Evolutionary conservation across 1,140 invertebrate genomes (phyloP).

Genomic region (Dendroctonus ponderosae): DNA sequence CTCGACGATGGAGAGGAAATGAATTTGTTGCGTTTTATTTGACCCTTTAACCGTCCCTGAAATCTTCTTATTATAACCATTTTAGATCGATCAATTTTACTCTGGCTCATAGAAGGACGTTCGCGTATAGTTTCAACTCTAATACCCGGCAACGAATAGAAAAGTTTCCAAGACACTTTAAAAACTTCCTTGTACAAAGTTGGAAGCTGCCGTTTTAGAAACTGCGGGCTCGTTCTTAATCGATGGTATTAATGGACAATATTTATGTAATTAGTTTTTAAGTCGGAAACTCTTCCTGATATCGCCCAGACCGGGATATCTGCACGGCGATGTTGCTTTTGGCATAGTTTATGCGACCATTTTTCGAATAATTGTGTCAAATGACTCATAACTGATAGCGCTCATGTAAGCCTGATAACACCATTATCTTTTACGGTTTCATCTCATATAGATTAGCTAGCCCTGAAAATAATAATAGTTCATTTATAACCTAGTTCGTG

Average conservation of each 20-base stretch:
- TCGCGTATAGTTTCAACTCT: conserved; percentile 27
- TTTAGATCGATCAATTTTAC: conserved; percentile 35
- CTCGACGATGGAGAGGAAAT: too few relatives aligned
- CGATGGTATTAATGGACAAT: conserved; percentile 27
- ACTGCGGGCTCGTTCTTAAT: conserved; percentile 21
- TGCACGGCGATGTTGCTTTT: not conserved
- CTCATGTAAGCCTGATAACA: too few relatives aligned
- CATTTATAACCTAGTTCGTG: conserved; percentile 3
- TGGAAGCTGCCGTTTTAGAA: conserved; percentile 18
- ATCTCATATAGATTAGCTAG: not conserved
- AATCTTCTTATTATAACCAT: conserved; percentile 25
- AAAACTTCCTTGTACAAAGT: conserved; percentile 27
- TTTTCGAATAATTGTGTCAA: too few relatives aligned
- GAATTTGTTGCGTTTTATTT: not conserved
- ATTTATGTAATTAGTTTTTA: conserved; percentile 31
- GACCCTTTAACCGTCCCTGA: conserved; percentile 12
- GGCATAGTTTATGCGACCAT: not conserved
- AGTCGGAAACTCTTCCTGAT: conserved; percentile 2
- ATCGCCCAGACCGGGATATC: not conserved
- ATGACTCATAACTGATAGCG: too few relatives aligned
- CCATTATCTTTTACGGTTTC: too few relatives aligned
- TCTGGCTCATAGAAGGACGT: conserved; percentile 20
- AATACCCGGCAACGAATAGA: conserved; percentile 34
- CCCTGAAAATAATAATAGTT: conserved; percentile 22
- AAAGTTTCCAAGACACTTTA: conserved; percentile 34